phyloP scores from a whole-genome alignment of 2,113 vertebrate species.

The Notiomystis cincta region DNA sequence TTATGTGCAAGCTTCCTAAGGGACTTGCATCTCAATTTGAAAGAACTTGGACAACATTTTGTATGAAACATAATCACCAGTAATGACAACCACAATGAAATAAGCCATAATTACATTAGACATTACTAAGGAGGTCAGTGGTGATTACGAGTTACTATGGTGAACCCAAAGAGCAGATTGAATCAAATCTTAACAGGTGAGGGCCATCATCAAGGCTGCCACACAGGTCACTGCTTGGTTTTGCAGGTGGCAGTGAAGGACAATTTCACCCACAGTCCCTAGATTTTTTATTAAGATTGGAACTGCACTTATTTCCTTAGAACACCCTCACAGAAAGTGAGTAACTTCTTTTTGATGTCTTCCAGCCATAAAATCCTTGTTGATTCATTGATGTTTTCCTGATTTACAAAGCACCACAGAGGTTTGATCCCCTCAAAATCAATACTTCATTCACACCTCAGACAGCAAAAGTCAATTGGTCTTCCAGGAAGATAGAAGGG shows the following conservation, averaged over 20 bases:
- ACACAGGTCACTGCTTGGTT: neutral
- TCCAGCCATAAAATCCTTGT: neutral
- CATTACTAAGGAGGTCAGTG: neutral
- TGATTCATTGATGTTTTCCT: neutral
- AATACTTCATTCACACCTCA: neutral
- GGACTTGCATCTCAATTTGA: neutral
- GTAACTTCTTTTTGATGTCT: neutral
- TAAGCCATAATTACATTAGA: neutral
- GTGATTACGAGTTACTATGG: neutral
- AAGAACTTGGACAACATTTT: neutral
- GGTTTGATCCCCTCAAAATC: constrained; percentile 1
- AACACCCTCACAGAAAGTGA: neutral
- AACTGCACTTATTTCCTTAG: neutral
- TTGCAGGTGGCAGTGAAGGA: neutral
- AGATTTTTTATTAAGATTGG: neutral
- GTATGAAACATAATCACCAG: neutral
- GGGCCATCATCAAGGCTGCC: neutral
- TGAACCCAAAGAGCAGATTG: neutral
- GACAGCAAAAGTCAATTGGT: neutral
- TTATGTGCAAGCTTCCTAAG: neutral
- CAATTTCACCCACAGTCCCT: neutral
- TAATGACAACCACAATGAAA: neutral
- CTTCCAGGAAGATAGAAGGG: neutral
- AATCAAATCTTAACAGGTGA: neutral
- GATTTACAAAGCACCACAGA: neutral